Base-by-base conservation (phyloP, 2,797 vertebrate genomes). In the Molossus alvarezi region DNA sequence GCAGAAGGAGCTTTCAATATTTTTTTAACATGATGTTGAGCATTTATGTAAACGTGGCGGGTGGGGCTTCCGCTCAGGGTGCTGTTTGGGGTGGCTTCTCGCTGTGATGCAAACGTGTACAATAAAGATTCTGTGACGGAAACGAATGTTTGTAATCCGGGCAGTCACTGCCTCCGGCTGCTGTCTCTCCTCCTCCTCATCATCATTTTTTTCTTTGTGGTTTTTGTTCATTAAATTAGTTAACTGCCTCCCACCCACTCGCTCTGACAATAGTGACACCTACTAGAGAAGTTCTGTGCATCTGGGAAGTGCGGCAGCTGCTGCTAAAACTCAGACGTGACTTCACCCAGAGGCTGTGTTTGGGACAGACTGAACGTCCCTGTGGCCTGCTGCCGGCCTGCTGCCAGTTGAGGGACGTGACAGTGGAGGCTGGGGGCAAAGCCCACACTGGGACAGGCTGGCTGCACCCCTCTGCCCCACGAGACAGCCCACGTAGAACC, bases 41-140 rank as follows among this genome's bases (percentile, higher is more conserved):
- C 93, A 45, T 97, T 97, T 90, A 29, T 95, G 85, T 94, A 67
- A 77, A 89, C 48, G 80, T 29, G 12, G 0, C 0, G 87, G 80
- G 80, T 13, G 64, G 77, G 41, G 80, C 21, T 62, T 85, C 15
- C 6, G 95, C 64, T 86, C 75, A 84, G 87, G 90, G 55, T 6
- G 41, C 14, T 82, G 60, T 97, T 7, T 45, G 90, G 98, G 97
- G 83, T n/a, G 92, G 94, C 64, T 97, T 96, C 97, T 96, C 93
- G 95, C 97, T 98, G 95, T 97, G 97, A 88, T 73, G 94, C 93
- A 94, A 95, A 97, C 9, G 1, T 98, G 96, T 97, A 97, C 96
- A 98, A 98, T 98, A 98, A 98, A 98, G 97, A 95, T 85, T 95
- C 96, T 82, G 0, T 89, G 93, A 95, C 41, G 51, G 96, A 95